phyloP scores from a whole-genome alignment of 2,888 invertebrate genomes.

The Alsophila aescularia region DNA sequence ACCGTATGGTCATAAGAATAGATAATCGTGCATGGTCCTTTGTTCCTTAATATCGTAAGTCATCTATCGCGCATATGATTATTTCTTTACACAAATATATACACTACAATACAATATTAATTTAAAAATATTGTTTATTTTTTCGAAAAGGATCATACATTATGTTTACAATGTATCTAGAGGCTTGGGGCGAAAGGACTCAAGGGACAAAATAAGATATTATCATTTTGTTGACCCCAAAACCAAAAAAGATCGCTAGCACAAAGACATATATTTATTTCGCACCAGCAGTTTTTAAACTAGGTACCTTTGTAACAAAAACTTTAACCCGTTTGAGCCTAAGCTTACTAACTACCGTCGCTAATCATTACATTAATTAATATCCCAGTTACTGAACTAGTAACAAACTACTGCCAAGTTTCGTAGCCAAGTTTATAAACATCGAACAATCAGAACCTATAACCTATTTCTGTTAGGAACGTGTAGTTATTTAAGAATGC shows the following conservation, averaged over 20 bases:
- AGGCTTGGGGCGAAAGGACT: too few species aligned
- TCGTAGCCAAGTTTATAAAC: constrained; percentile 3
- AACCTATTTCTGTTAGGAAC: constrained; percentile 1
- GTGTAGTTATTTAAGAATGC: constrained; percentile 8
- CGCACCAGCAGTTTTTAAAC: too few species aligned
- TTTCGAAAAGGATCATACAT: too few species aligned
- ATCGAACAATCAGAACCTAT: constrained; percentile 11
- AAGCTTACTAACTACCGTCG: background rate
- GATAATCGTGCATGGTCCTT: constrained; percentile 29
- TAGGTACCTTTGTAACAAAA: too few species aligned
- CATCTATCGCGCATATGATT: background rate
- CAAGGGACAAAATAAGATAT: too few species aligned
- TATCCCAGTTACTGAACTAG: background rate
- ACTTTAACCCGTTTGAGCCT: too few species aligned
- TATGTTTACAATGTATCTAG: too few species aligned
- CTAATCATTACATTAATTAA: background rate
- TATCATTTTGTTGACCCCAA: too few species aligned
- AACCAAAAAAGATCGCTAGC: too few species aligned
- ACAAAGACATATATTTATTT: too few species aligned
- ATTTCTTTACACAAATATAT: background rate
- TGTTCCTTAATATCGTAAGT: constrained; percentile 10
- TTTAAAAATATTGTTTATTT: background rate
- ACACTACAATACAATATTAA: background rate
- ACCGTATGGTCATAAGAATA: constrained; percentile 35
- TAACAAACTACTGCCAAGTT: constrained; percentile 11